Conservation (phyloP, 2,797 vertebrate genomes). For the Cryptoblepharus egeriae region DNA sequence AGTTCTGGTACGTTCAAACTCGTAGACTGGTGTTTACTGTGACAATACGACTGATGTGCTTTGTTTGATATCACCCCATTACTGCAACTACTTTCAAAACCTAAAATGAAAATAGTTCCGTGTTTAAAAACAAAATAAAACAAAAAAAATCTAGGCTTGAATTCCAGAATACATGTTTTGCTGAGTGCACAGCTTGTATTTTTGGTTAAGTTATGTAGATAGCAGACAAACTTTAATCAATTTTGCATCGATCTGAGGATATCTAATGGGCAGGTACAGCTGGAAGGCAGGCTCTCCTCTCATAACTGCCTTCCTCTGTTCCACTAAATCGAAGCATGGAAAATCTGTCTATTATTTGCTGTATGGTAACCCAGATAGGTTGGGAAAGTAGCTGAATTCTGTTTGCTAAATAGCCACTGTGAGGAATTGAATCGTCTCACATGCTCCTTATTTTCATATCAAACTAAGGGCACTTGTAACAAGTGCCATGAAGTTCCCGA, state of each 20-base stretch:
- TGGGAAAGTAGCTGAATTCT: neutral
- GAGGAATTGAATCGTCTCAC: neutral
- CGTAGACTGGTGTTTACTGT: constrained; percentile 88
- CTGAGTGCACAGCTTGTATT: neutral
- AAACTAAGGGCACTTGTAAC: neutral
- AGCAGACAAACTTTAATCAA: neutral
- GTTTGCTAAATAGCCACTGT: neutral
- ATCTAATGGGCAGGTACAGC: neutral
- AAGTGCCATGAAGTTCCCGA: neutral
- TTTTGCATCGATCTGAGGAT: neutral
- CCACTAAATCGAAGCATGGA: neutral
- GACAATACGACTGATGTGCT: constrained; percentile 89
- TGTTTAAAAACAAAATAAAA: neutral
- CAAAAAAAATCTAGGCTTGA: constrained; percentile 6
- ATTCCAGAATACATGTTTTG: neutral
- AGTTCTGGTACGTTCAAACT: constrained; percentile 86
- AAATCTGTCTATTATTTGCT: neutral
- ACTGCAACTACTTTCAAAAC: constrained; percentile 95
- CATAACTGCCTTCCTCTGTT: too few relatives aligned
- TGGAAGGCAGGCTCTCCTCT: neutral
- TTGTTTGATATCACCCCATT: constrained; percentile 95
- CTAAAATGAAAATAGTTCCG: constrained; percentile 69
- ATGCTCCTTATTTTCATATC: neutral
- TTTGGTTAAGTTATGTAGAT: neutral
- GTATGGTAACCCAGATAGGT: neutral